Base-by-base conservation (phyloP, 2,888 invertebrate species). In the Drosophila pseudotalamancana region DNA sequence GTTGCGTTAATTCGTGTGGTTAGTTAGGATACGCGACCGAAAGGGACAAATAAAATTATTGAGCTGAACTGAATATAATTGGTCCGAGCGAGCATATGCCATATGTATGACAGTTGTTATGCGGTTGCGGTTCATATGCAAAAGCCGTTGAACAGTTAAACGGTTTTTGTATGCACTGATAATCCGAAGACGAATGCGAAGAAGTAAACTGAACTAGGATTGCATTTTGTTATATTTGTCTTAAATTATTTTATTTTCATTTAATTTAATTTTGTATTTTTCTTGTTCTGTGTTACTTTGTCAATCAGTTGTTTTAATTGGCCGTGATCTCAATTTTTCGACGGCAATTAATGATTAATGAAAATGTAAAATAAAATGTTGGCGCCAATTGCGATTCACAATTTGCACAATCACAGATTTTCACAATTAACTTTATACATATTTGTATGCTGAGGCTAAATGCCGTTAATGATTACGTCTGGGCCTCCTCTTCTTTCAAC, bases 31-130 rank as follows among this genome's bases (percentile, higher is more conserved):
- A 35, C n/a, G 11, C 9, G 6, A 19, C 5, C 18, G 27, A 43
- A 43, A 11, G 27, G 27, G 27, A 23, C 5, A 27, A 9, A 27
- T 9, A 37, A 21, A 6, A 21, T 11, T 19, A n/a, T 23, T 8
- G 8, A 23, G 8, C 19, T 6, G 6, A 23, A 12, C 6, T 6
- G 21, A 14, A 35, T 16, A 4, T 1, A 23, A 25, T n/a, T n/a
- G n/a, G n/a, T n/a, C n/a, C n/a, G n/a, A n/a, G n/a, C n/a, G 23
- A 4, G 23, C 55, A 55, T 55, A 55, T 57, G 32, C 39, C 25
- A 23, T n/a, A n/a, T n/a, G n/a, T n/a, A n/a, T 31, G 45, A n/a
- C 25, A 60, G 59, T 61, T 56, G 56, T 50, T 55, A 6, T 59
- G 27, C 31, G 25, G 18, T 34, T 51, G 35, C 29, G 16, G 37